Evolutionary conservation across 2,113 vertebrate genomes (phyloP).

Genomic region (Protomyctophum bolini): DNA sequence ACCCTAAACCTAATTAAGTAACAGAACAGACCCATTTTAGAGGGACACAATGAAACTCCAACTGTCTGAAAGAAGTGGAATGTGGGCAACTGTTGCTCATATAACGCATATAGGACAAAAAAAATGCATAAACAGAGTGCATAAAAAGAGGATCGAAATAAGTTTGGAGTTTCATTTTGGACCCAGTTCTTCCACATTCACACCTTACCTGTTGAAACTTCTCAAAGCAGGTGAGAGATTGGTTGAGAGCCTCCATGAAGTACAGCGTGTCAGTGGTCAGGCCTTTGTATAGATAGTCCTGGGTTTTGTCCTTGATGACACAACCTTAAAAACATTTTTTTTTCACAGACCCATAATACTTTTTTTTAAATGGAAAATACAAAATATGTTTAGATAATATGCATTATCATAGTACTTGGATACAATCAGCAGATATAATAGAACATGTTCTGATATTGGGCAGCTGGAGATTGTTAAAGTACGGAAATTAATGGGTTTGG

Average conservation of each 20-base stretch:
- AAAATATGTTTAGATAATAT: background rate
- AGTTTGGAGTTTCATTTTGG: background rate
- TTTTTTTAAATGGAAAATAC: background rate
- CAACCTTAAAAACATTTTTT: conserved; percentile 78
- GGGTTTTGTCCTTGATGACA: conserved; percentile 58
- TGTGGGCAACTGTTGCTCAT: no score
- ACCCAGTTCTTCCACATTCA: background rate
- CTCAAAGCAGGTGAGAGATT: conserved; percentile 88
- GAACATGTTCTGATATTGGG: background rate
- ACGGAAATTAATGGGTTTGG: background rate
- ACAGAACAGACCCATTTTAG: no score
- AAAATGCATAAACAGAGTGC: background rate
- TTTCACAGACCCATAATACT: background rate
- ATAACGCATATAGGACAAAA: no score
- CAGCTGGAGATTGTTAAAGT: background rate
- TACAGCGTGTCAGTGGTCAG: conserved; percentile 82
- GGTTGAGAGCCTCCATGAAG: conserved; percentile 85
- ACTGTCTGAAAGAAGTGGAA: no score
- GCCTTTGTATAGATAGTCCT: conserved; percentile 40
- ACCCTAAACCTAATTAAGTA: no score
- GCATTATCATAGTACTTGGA: background rate
- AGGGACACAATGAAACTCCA: no score
- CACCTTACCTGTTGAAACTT: conserved; percentile 83
- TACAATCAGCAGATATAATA: background rate
- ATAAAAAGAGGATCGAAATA: background rate